A percentile compares a stretch with the other conserved stretches of the same genome.
phyloP scores from a whole-genome alignment of 2,888 invertebrate genomes.

The Parnassius orleans region DNA sequence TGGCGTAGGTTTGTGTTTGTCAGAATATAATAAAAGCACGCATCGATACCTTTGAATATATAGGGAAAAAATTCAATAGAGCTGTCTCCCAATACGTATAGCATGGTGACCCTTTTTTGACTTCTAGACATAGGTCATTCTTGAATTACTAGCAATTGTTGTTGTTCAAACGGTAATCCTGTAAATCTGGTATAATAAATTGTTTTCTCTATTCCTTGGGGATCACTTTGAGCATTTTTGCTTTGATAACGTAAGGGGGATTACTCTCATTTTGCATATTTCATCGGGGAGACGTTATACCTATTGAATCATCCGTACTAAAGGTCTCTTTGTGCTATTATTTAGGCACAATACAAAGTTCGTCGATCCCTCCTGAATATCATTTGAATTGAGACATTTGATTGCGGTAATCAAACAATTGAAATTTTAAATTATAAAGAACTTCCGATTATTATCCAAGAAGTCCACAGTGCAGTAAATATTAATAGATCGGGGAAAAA shows the following conservation, averaged over 20 bases:
- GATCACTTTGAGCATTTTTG: constrained; percentile 6
- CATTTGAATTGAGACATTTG: constrained; percentile 1
- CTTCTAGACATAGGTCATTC: constrained; percentile 20
- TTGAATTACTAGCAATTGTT: constrained; percentile 27
- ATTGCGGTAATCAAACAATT: neutral
- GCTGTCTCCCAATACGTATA: neutral
- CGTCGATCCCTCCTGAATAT: constrained; percentile 8
- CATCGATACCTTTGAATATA: constrained; percentile 8
- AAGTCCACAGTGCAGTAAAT: too few relatives aligned
- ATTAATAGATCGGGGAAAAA: too few relatives aligned
- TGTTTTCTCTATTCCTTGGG: constrained; percentile 19
- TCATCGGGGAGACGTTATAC: neutral
- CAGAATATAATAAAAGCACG: constrained; percentile 11
- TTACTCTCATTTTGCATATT: neutral
- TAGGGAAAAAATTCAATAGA: constrained; percentile 9
- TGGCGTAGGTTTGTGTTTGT: constrained; percentile 3
- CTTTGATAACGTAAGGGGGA: constrained; percentile 16
- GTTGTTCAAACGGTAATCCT: constrained; percentile 18
- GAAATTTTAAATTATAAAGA: too few relatives aligned
- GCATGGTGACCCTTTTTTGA: constrained; percentile 5
- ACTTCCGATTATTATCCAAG: too few relatives aligned
- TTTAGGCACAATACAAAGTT: constrained; percentile 11
- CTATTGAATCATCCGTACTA: constrained; percentile 5
- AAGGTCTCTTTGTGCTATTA: constrained; percentile 10
- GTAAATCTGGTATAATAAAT: constrained; percentile 25